phyloP scores from a whole-genome alignment of 1,140 invertebrate species.

The Pseudobourletiella spinata region DNA sequence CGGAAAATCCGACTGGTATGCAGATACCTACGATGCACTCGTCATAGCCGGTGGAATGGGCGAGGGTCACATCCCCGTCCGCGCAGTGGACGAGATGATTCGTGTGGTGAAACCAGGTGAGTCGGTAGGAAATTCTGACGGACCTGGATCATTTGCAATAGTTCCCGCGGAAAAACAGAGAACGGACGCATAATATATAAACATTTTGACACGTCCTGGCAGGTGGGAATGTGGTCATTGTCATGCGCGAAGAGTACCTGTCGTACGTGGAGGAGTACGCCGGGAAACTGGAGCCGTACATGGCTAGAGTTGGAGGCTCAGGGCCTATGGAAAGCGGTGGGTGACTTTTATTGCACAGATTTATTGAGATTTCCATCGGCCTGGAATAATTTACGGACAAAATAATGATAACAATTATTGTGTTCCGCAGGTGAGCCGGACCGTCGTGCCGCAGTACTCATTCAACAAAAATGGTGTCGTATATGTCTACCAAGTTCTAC shows the following conservation, averaged over 20 bases:
- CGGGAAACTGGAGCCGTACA: constrained; percentile 39
- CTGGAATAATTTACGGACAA: too few species aligned
- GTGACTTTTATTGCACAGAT: too few species aligned
- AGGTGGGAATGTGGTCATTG: constrained; percentile 42
- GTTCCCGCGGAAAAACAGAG: too few species aligned
- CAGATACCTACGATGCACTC: constrained; percentile 41
- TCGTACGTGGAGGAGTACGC: constrained; percentile 41
- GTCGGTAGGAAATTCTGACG: too few species aligned
- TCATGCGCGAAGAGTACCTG: constrained; percentile 45
- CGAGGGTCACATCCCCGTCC: constrained; percentile 44
- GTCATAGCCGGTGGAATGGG: constrained; percentile 44
- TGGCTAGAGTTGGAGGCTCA: constrained; percentile 38
- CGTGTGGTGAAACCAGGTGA: constrained; percentile 43
- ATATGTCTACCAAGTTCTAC: constrained; percentile 24
- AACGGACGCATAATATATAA: too few species aligned
- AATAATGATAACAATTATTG: too few species aligned
- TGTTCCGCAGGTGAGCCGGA: constrained; percentile 33
- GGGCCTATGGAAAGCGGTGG: constrained; percentile 38
- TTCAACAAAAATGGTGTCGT: constrained; percentile 39
- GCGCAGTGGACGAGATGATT: constrained; percentile 42
- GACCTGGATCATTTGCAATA: too few species aligned
- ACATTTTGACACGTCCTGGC: neutral
- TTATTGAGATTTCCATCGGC: too few species aligned
- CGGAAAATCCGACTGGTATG: too few species aligned
- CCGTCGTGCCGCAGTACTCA: constrained; percentile 39